Evolutionary conservation across 2,888 invertebrate species (phyloP), one percentile per base, ranked within the genome.

Genomic region (Aphodius granarius): DNA sequence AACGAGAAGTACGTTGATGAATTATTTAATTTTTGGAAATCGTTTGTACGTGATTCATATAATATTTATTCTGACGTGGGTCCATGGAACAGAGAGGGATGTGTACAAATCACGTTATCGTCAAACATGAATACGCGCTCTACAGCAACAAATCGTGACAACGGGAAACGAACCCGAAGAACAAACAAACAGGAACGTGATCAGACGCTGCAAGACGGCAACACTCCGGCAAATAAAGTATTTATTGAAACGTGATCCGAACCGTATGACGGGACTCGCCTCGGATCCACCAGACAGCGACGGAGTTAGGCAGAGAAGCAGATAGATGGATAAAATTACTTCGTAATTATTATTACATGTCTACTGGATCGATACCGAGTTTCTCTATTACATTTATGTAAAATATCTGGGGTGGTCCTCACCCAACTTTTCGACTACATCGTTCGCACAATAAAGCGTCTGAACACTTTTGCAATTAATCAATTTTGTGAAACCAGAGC

Each of bases 191-290:
- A 68, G 22, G 20, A 21, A 68, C 68, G 68, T 68, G 68, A 68
- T 68, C 68, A 16, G 68, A 68, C 22, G 22, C 68, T 22, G 68
- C 13, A 22, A 21, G 21, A 9, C 21, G 68, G 13, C 43, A 43
- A 43, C 20, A 16, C 21, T 68, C 68, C 68, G 68, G 43, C 22
- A 68, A 68, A 68, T 68, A 68, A 68, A 68, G 68, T 68, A 68
- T 68, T 68, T 68, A 68, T 68, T 68, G 68, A 68, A 68, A 68
- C 68, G 68, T 68, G 68, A 68, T 68, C 68, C 68, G 68, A n/a
- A n/a, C 68, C 21, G 22, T 9, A 21, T 22, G 68, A 68, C 18
- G 9, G 68, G 21, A 20, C 18, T 19, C 66, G 66, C 66, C 15
- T 68, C 68, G 20, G 43, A 43, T 6, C 43, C 6, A 43, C 6